Conservation (phyloP, 2,888 invertebrate species). For the Idaea biselata region DNA sequence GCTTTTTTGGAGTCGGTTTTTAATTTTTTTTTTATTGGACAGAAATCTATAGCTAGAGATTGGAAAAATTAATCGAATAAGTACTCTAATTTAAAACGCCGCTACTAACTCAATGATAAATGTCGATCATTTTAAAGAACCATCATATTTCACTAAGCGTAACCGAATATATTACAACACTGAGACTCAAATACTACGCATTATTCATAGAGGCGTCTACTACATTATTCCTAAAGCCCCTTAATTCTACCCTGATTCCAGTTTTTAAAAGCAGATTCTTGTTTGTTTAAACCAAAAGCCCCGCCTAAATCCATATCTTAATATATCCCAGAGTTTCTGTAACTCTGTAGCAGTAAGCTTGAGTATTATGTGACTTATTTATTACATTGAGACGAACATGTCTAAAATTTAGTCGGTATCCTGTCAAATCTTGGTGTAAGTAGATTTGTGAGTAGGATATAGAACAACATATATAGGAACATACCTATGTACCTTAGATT, state of each 20-base stretch:
- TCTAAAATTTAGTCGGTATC: conserved; percentile 34
- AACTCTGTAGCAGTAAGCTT: not conserved
- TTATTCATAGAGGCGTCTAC: not conserved
- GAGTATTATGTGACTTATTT: not conserved
- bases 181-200: not conserved
- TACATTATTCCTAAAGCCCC: not conserved
- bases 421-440: conserved; percentile 31
- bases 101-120: not conserved
- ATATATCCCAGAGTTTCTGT: not conserved
- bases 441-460: conserved; percentile 22
- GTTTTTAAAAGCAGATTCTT: not conserved
- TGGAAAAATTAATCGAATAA: too few relatives aligned
- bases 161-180: not conserved
- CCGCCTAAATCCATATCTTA: not conserved
- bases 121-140: not conserved
- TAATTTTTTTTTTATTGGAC: too few relatives aligned
- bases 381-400: conserved; percentile 15
- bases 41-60: too few relatives aligned
- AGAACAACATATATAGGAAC: too few relatives aligned
- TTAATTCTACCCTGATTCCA: not conserved
- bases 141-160: not conserved
- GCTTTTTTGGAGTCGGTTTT: too few relatives aligned
- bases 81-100: too few relatives aligned
- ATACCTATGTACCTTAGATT: conserved; percentile 18
- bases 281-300: not conserved